Evolutionary conservation across 2,888 invertebrate species (phyloP), one percentile per base, ranked within the genome.

Genomic region (Ryuthela nishihirai): DNA sequence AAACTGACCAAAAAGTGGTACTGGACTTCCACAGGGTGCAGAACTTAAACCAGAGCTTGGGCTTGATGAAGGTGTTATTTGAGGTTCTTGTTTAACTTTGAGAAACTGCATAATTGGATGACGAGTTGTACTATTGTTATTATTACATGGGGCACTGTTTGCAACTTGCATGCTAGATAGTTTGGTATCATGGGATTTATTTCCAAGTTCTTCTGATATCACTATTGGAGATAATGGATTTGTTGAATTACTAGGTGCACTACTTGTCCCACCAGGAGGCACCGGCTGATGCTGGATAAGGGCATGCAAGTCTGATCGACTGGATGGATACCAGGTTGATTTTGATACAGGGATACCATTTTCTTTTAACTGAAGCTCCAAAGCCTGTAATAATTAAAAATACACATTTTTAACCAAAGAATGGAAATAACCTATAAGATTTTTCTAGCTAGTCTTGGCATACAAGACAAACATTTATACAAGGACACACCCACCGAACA

Each of bases 101-200:
- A 56, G 29, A 42, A 50, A 50, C 15, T 56, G 56, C 38, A 56
- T 45, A n/a, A 49, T 56, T 21, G 56, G 56, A 12, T 45, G 23
- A 10, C 45, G 42, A n/a, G n/a, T n/a, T n/a, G n/a, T n/a, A n/a
- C n/a, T n/a, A n/a, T n/a, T n/a, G n/a, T n/a, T n/a, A n/a, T n/a
- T n/a, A n/a, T n/a, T n/a, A n/a, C n/a, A n/a, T n/a, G n/a, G n/a
- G n/a, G n/a, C n/a, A n/a, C n/a, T n/a, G n/a, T n/a, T n/a, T n/a
- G n/a, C n/a, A n/a, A n/a, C n/a, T n/a, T n/a, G n/a, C n/a, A n/a
- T n/a, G n/a, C n/a, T n/a, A n/a, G n/a, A n/a, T n/a, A n/a, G n/a
- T n/a, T n/a, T n/a, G n/a, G n/a, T n/a, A n/a, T n/a, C n/a, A n/a
- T n/a, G n/a, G n/a, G n/a, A n/a, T n/a, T n/a, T n/a, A n/a, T n/a